A percentile compares a stretch with the other conserved stretches of the same genome.
Conservation (phyloP, 92 coral and sea anemone species). For the Umimayanthus chanpuru region DNA sequence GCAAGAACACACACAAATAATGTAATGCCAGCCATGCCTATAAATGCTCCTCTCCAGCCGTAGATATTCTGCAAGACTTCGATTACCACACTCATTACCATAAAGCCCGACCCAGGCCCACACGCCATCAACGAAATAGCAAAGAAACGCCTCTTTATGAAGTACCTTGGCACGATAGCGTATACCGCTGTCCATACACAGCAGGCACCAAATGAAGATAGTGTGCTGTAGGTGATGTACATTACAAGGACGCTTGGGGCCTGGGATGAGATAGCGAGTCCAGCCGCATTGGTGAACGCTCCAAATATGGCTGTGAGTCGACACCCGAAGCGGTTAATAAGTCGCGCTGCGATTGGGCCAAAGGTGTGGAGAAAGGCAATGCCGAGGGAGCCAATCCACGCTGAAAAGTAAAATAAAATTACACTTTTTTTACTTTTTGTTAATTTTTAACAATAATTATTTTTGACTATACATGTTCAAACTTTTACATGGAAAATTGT, state of each 20-base stretch:
- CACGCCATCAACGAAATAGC: not conserved
- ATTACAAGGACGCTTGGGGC: constrained; percentile 26
- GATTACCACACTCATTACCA: not conserved
- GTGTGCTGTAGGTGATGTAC: constrained; percentile 24
- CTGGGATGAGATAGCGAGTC: constrained; percentile 30
- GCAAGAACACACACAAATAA: not conserved
- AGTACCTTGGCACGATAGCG: not conserved
- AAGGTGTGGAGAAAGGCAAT: not conserved
- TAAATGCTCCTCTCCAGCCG: not conserved
- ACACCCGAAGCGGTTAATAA: constrained; percentile 40
- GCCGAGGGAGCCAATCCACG: constrained; percentile 38
- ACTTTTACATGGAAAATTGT: too few relatives aligned
- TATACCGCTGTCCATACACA: not conserved
- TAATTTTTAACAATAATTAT: too few relatives aligned
- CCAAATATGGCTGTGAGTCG: constrained; percentile 33
- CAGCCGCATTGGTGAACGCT: constrained; percentile 20
- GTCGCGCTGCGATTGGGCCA: constrained; percentile 32
- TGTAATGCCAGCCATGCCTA: not conserved
- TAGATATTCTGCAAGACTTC: not conserved
- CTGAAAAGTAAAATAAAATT: not conserved
- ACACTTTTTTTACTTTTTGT: too few relatives aligned
- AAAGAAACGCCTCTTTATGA: not conserved
- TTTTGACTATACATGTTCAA: too few relatives aligned
- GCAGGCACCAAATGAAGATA: not conserved
- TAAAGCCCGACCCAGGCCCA: not conserved